phyloP scores from a whole-genome alignment of 2,113 vertebrate species.

The Chitala chitala region DNA sequence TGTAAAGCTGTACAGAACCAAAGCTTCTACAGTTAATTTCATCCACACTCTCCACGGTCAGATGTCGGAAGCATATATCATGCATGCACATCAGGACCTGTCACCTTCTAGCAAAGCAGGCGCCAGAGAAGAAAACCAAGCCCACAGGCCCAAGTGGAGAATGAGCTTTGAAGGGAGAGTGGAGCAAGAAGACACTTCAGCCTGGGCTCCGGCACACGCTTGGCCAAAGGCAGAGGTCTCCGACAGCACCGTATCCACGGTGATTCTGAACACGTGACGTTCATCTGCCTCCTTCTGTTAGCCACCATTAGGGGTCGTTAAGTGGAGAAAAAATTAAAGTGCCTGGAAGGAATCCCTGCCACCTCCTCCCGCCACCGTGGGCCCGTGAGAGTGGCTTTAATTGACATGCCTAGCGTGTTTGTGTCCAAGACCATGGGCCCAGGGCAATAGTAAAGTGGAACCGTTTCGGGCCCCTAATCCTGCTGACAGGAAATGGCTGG shows the following conservation, averaged over 20 bases:
- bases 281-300: background rate
- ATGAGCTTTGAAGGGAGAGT: too few species aligned
- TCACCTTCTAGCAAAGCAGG: too few species aligned
- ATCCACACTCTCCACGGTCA: too few species aligned
- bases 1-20: too few species aligned
- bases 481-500: slow-evolving; percentile 76
- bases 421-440: slow-evolving; percentile 72
- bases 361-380: background rate
- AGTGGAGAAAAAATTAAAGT: background rate
- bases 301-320: background rate
- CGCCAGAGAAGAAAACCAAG: too few species aligned
- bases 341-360: background rate
- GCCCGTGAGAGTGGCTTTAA: background rate
- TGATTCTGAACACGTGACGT: background rate
- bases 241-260: background rate
- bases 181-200: too few species aligned
- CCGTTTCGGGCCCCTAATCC: slow-evolving; percentile 69
- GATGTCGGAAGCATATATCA: too few species aligned
- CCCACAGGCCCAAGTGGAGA: too few species aligned
- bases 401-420: slow-evolving; percentile 73
- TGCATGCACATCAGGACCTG: too few species aligned
- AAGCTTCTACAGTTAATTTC: too few species aligned
- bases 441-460: slow-evolving; percentile 76
- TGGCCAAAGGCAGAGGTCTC: background rate
- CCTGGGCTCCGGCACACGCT: too few species aligned